Evolutionary conservation across 2,888 invertebrate species (phyloP), one percentile per base, ranked within the genome.

Genomic region (Craniophora ligustri): DNA sequence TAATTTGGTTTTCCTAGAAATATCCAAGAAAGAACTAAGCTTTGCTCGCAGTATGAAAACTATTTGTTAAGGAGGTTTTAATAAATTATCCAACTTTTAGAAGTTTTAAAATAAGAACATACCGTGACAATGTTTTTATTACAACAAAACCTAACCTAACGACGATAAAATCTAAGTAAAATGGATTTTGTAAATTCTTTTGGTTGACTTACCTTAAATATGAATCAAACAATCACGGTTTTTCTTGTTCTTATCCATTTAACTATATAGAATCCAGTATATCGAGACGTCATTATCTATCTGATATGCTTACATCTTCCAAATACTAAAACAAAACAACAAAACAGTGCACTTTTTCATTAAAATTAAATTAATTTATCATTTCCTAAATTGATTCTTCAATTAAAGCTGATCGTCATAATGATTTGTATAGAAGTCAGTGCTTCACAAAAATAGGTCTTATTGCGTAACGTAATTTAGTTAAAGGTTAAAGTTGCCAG

Each of bases 361-460:
- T 16, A 26, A 51, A 58, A 32, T 21, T 6, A 11, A 2, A 5
- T 45, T n/a, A 13, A 40, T 21, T 31, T 40, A 36, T 40, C 41
- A 59, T 50, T 45, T 41, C 18, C 50, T 7, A 34, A 38, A 62
- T 46, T 45, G 60, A 59, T 50, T 59, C 30, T 32, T 41, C 23
- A 41, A 65, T 58, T 14, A 41, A 30, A 36, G 23, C 21, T 10
- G 30, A 13, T n/a, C 11, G 16, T 34, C 34, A 50, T 34, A 36
- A 56, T 46, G 41, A 41, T 66, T 59, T 46, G 46, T 28, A 36
- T 10, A 39, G n/a, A n/a, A n/a, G n/a, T n/a, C n/a, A n/a, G 23
- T 31, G n/a, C 16, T 40, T 32, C 11, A 50, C 28, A 18, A 30
- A 46, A 54, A 40, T 42, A 36, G 28, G 44, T 59, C 39, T 40